Base-by-base conservation (phyloP, 2,113 vertebrate species). In the Planiliza haematocheilus region DNA sequence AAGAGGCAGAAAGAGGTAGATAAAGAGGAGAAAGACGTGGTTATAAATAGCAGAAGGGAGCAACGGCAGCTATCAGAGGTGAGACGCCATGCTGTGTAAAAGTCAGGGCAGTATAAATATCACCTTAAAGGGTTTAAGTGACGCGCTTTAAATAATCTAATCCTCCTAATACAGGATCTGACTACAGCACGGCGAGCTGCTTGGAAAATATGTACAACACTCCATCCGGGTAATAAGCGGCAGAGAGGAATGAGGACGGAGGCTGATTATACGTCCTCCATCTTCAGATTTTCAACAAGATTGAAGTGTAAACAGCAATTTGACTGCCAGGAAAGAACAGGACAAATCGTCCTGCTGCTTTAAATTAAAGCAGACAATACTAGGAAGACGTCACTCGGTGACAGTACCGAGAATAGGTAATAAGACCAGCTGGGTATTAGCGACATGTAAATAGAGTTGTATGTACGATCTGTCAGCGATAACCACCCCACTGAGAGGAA, bases 61-160 rank as follows among this genome's bases (percentile, higher is more conserved):
- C 67, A 30, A 41, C 48, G 57, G 78, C 63, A 34, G 56, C 64
- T 10, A 74, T 79, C 59, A 74, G n/a, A 52, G 46, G 37, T 21
- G 62, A 81, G 53, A 20, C 74, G 37, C 62, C 46, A 46, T 42
- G 73, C 67, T 13, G 66, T 0, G 72, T 46, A 53, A 70, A 78
- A 77, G 82, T 80, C 52, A 24, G 24, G 57, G 24, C 12, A 36
- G 70, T 86, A 85, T 78, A 88, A 85, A 87, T 86, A 86, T 78
- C 84, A 88, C 85, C 64, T 84, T 85, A 83, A 87, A 48, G 73
- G 70, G 63, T 88, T 89, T 84, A 80, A 34, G 67, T 82, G 80
- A 88, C 41, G 61, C 4, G 18, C 57, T 77, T 43, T 75, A 76
- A 87, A 77, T 86, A 75, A 82, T 79, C 78, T 65, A 79, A 87